Evolutionary conservation across 1,140 invertebrate genomes (phyloP).

Genomic region (Papilio polytes): DNA sequence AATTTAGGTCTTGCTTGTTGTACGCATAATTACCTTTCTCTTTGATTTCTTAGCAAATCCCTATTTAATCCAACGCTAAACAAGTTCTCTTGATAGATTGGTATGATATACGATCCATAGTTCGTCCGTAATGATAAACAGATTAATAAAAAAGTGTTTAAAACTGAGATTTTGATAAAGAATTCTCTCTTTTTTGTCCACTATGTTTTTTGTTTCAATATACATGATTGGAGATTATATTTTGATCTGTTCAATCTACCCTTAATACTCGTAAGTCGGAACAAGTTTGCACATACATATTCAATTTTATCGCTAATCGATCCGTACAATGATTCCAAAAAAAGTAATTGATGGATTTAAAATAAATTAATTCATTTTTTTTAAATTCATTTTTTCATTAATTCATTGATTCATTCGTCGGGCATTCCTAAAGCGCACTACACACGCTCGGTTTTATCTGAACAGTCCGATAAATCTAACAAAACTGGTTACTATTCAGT

Average conservation of each 20-base stretch:
- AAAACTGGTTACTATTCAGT: no score
- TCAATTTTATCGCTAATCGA: neutral
- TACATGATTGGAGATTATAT: neutral
- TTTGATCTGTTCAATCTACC: neutral
- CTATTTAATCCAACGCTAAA: neutral
- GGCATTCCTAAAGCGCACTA: no score
- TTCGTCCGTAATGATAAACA: neutral
- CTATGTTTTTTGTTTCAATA: neutral
- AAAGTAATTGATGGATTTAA: neutral
- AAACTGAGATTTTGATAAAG: no score
- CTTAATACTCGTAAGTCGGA: neutral
- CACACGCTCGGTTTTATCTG: no score
- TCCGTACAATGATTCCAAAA: neutral
- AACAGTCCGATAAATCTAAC: no score
- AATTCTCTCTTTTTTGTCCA: neutral
- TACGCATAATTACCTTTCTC: neutral
- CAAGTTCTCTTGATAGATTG: neutral
- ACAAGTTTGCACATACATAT: constrained; percentile 1
- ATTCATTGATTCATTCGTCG: no score
- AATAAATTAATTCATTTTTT: neutral
- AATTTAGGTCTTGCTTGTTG: neutral
- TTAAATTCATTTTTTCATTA: no score
- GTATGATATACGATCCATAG: neutral
- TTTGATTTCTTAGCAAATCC: constrained; percentile 1
- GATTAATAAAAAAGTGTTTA: neutral